Percentiles rank a stretch among this genome's conserved stretches.
phyloP scores from a whole-genome alignment of 2,888 invertebrate species.

The Sicus ferrugineus region DNA sequence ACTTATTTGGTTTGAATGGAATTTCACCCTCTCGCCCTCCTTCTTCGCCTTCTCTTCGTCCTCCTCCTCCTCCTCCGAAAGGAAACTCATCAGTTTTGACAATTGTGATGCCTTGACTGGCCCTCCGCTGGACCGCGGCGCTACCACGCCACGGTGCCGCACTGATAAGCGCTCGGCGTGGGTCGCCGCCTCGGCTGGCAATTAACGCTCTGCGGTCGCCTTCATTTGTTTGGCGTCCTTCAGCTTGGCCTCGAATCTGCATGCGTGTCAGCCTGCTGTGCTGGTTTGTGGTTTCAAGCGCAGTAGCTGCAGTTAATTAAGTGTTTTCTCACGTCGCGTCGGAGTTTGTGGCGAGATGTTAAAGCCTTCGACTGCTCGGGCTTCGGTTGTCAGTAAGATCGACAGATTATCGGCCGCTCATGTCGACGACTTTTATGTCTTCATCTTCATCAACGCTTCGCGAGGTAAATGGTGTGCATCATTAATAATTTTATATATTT shows the following conservation, averaged over 20 bases:
- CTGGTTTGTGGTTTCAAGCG: background rate
- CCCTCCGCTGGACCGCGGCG: conserved; percentile 19
- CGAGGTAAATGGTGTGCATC: conserved; percentile 35
- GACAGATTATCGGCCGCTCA: background rate
- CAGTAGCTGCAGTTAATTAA: conserved; percentile 16
- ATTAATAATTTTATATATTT: conserved; percentile 37
- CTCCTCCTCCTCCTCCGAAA: conserved; percentile 39
- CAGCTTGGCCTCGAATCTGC: background rate
- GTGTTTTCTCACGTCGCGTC: conserved; percentile 2
- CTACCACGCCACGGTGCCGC: conserved; percentile 7
- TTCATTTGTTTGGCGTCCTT: conserved; percentile 34
- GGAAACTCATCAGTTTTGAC: conserved; percentile 57
- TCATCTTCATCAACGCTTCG: conserved; percentile 12
- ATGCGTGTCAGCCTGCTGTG: background rate
- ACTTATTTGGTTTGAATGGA: background rate
- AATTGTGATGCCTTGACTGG: conserved; percentile 43
- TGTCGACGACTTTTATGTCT: background rate
- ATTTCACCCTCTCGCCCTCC: background rate
- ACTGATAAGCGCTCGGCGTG: conserved; percentile 28
- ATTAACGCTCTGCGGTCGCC: conserved; percentile 44
- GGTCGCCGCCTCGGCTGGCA: conserved; percentile 30
- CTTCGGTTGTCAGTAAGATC: too few relatives aligned
- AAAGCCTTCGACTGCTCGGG: background rate
- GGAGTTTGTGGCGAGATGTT: background rate
- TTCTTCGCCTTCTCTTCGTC: background rate